These are phyloP conservation scores for Baccha elongata DNA, from an alignment of 2,888 invertebrate genomes.

Conservation along the genomic window DNA sequence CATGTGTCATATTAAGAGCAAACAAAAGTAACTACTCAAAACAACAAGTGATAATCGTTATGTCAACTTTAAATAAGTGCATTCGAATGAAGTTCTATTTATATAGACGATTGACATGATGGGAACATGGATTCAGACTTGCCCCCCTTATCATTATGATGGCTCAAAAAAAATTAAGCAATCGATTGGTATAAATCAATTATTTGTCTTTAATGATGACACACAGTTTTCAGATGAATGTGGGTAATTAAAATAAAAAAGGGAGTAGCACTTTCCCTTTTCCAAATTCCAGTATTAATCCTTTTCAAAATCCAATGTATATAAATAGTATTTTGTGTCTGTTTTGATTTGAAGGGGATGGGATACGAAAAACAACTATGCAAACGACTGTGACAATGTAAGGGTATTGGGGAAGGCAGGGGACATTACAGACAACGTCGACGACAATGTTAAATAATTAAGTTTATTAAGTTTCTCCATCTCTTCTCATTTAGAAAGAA, in stretches of 20 bases:
- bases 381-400: constrained; percentile 50
- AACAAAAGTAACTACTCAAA: constrained; percentile 43
- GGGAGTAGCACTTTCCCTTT: constrained; percentile 8
- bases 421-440: too few relatives aligned
- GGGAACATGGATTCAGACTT: constrained; percentile 15
- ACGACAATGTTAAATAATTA: constrained; percentile 76
- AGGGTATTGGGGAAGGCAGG: neutral
- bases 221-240: constrained; percentile 32
- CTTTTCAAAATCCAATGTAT: constrained; percentile 53
- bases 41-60: constrained; percentile 51
- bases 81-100: neutral
- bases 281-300: constrained; percentile 40
- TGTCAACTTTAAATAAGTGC: constrained; percentile 30
- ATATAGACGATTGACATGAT: constrained; percentile 9
- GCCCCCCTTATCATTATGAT: constrained; percentile 13
- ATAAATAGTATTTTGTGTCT: constrained; percentile 3
- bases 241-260: constrained; percentile 50
- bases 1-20: constrained; percentile 54
- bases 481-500: constrained; percentile 33
- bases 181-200: constrained; percentile 75
- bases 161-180: constrained; percentile 49
- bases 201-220: constrained; percentile 54
- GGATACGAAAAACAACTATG: constrained; percentile 12
- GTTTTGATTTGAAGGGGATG: constrained; percentile 47
- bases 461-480: constrained; percentile 75